Conservation (phyloP, 30 jellyfish, hydroid and myxozoan genomes). For the Catostylus mosaicus region DNA sequence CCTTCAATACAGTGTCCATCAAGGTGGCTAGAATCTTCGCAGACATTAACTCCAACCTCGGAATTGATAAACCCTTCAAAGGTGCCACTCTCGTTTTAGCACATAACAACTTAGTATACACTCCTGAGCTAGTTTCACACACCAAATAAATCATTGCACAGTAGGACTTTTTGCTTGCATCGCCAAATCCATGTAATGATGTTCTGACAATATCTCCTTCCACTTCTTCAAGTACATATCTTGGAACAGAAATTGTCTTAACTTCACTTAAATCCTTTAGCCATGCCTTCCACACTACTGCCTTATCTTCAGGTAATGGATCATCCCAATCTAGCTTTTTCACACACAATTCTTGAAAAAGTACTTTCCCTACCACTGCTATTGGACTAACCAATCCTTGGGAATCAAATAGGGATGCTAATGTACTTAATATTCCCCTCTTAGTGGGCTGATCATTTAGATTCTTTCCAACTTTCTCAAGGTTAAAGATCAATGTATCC, state of each 20-base stretch:
- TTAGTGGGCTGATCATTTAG: not conserved
- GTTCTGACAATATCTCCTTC: slow-evolving; percentile 34
- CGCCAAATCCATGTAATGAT: slow-evolving; percentile 62
- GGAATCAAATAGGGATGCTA: not conserved
- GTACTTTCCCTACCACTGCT: not conserved
- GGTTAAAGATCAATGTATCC: not conserved
- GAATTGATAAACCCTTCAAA: too few species aligned
- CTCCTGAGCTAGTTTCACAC: slow-evolving; percentile 9
- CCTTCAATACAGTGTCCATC: too few species aligned
- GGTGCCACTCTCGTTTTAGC: too few species aligned
- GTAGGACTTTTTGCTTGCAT: slow-evolving; percentile 38
- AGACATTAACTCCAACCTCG: too few species aligned
- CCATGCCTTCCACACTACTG: slow-evolving; percentile 25
- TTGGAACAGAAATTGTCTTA: not conserved
- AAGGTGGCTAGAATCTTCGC: too few species aligned
- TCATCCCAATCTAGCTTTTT: slow-evolving; percentile 49
- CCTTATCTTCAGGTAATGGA: slow-evolving; percentile 35
- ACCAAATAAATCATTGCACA: slow-evolving; percentile 12
- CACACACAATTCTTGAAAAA: slow-evolving; percentile 30
- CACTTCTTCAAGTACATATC: slow-evolving; percentile 27
- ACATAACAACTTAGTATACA: not conserved
- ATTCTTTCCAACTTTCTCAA: not conserved
- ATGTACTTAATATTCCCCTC: not conserved
- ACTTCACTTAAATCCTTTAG: slow-evolving; percentile 13
- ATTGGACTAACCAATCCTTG: not conserved